Conservation (phyloP, 2,113 vertebrate species). For the Mionectes macconnelli region DNA sequence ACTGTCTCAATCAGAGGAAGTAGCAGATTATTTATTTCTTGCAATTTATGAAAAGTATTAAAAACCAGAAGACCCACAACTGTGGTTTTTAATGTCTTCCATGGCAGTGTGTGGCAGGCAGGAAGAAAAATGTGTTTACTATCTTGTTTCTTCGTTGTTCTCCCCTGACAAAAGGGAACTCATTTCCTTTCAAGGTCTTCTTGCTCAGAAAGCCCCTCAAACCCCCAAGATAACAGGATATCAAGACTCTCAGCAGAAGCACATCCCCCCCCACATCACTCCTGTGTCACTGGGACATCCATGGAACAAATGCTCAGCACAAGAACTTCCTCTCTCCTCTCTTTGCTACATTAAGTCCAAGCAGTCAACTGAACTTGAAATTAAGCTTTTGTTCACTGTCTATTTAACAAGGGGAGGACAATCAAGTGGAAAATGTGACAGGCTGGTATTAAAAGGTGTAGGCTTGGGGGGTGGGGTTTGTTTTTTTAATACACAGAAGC, state of each 20-base stretch:
- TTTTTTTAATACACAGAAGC: not conserved
- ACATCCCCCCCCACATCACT: rapidly evolving
- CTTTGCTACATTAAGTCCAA: not conserved
- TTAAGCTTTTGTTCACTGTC: not conserved
- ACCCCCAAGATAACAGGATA: not conserved
- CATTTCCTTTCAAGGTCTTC: not conserved
- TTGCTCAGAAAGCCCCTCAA: not conserved
- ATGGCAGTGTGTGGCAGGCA: not conserved
- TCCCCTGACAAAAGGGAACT: not conserved
- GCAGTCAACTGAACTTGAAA: not conserved
- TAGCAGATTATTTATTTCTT: not conserved
- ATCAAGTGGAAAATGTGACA: not conserved
- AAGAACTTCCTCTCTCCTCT: not conserved
- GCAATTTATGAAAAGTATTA: not conserved
- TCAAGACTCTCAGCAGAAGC: not conserved
- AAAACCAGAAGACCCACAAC: not conserved
- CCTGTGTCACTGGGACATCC: not conserved
- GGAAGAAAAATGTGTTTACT: slow-evolving; percentile 7
- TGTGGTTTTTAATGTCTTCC: not conserved
- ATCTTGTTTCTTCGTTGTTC: not conserved
- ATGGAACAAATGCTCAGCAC: not conserved
- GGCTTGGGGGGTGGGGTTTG: not conserved
- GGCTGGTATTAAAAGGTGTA: not conserved
- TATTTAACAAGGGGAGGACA: not conserved
- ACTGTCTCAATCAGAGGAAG: not conserved